A percentile compares a stretch with the other conserved stretches of the same genome.
phyloP scores from a whole-genome alignment of 2,797 vertebrate genomes.

The Streptopelia turtur region DNA sequence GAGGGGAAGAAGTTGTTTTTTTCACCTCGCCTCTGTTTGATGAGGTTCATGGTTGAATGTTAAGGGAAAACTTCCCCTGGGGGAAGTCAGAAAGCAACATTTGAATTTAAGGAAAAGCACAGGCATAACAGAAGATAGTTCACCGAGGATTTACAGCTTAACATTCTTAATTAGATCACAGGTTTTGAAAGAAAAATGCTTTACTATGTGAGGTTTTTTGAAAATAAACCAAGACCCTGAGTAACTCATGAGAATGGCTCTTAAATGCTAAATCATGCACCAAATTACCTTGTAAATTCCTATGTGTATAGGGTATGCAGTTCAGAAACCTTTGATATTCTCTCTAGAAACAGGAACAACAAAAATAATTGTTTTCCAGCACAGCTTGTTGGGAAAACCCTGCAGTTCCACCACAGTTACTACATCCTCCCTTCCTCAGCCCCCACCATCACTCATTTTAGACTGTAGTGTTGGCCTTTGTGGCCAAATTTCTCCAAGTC shows the following conservation, averaged over 20 bases:
- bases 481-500: background rate
- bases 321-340: background rate
- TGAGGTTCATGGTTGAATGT: conserved; percentile 18
- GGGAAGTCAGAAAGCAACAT: background rate
- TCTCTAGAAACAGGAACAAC: background rate
- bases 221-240: background rate
- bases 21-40: background rate
- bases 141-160: background rate
- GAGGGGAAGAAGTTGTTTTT: background rate
- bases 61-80: background rate
- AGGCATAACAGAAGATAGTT: background rate
- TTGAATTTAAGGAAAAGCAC: background rate
- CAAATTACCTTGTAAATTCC: background rate
- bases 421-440: background rate
- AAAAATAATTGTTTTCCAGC: background rate
- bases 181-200: conserved; percentile 22
- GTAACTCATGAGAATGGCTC: background rate
- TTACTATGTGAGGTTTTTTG: background rate
- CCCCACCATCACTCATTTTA: background rate
- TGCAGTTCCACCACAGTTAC: background rate
- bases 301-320: fast-evolving
- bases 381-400: background rate
- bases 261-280: background rate
- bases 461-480: background rate
- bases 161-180: background rate